Conservation (phyloP, 1,140 invertebrate species). For the Drosophila kurseongensis region DNA sequence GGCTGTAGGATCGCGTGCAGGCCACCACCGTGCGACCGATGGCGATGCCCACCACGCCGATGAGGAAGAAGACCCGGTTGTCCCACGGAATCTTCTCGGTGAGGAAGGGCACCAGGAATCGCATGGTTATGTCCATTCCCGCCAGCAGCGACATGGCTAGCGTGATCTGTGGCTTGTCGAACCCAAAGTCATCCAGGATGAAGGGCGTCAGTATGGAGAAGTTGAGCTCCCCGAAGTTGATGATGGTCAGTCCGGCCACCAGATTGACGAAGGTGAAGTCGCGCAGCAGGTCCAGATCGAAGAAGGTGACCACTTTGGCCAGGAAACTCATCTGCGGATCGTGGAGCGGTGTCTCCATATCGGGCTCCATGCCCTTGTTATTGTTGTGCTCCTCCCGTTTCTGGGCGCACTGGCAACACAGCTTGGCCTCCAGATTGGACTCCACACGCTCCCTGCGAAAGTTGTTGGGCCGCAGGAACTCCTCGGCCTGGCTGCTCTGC, state of each 20-base stretch:
- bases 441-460: constrained; percentile 75
- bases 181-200: constrained; percentile 87
- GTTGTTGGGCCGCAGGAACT: constrained; percentile 72
- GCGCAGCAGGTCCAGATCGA: constrained; percentile 88
- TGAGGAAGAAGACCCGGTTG: constrained; percentile 88
- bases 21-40: constrained; percentile 87
- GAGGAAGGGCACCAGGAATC: constrained; percentile 88
- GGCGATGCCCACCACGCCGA: constrained; percentile 88
- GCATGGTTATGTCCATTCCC: constrained; percentile 86
- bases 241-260: constrained; percentile 88
- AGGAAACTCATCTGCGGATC: constrained; percentile 79
- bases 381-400: constrained; percentile 47
- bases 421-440: constrained; percentile 46
- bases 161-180: constrained; percentile 86
- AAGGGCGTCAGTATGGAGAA: constrained; percentile 89
- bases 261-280: constrained; percentile 89
- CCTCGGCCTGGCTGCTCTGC: constrained; percentile 11
- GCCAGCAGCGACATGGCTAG: constrained; percentile 87
- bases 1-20: constrained; percentile 84
- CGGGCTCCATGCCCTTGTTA: neutral
- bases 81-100: constrained; percentile 88
- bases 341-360: neutral
- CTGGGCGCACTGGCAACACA: constrained; percentile 64
- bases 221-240: constrained; percentile 89
- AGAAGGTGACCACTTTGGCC: constrained; percentile 86